A percentile compares a stretch with the other conserved stretches of the same genome.
phyloP scores from a whole-genome alignment of 2,888 invertebrate genomes.

The Arrhopalites spinosus region DNA sequence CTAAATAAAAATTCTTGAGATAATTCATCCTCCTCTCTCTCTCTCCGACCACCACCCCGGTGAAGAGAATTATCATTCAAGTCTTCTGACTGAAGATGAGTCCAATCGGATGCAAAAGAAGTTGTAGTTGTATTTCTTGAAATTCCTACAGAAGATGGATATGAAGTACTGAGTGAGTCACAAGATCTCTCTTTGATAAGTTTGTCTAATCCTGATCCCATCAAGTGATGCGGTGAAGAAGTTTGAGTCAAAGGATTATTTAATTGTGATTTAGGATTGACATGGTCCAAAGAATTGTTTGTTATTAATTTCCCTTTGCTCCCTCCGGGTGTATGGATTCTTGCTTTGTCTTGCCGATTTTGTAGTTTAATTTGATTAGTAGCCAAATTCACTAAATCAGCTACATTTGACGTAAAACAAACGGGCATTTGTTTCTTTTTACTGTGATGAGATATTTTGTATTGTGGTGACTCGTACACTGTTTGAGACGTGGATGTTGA shows the following conservation, averaged over 20 bases:
- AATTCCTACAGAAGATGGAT: constrained; percentile 47
- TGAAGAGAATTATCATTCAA: constrained; percentile 36
- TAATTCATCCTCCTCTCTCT: background rate
- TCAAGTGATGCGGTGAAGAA: too few relatives aligned
- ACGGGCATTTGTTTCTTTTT: constrained; percentile 47
- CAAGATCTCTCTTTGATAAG: background rate
- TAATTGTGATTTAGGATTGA: too few relatives aligned
- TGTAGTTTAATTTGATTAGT: constrained; percentile 22
- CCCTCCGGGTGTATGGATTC: too few relatives aligned
- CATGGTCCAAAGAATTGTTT: too few relatives aligned
- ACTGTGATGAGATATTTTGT: constrained; percentile 66
- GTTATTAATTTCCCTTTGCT: too few relatives aligned
- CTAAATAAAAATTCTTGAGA: constrained; percentile 22
- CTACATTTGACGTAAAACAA: constrained; percentile 30
- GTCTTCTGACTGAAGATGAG: constrained; percentile 29
- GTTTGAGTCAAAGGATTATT: too few relatives aligned
- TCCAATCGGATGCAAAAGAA: constrained; percentile 43
- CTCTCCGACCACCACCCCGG: too few relatives aligned
- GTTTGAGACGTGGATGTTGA: constrained; percentile 66
- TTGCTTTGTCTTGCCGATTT: background rate
- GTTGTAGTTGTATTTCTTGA: constrained; percentile 48
- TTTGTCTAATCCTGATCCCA: too few relatives aligned
- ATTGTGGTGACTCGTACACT: constrained; percentile 68
- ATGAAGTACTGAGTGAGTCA: constrained; percentile 33
- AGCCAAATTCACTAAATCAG: constrained; percentile 33